Evolutionary conservation across 2,797 vertebrate species (phyloP).

Genomic region (Ptychadena robeensis): DNA sequence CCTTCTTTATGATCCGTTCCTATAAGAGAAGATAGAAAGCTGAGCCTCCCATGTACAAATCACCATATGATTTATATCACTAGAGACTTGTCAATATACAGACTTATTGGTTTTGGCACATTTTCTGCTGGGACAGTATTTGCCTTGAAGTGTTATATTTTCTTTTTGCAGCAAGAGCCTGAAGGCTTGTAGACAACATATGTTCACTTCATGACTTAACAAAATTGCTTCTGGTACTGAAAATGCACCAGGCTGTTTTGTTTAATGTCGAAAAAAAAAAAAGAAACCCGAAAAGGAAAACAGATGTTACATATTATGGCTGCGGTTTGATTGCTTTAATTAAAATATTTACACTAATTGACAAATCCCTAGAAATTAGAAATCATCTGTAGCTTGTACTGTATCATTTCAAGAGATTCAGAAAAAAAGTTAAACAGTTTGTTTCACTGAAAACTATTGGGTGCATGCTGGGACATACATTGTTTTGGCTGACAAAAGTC

Average conservation of each 20-base stretch:
- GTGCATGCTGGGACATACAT: conserved; percentile 28
- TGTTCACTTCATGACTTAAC: conserved; percentile 95
- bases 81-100: conserved; percentile 92
- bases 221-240: conserved; percentile 88
- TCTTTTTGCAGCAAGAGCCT: conserved; percentile 98
- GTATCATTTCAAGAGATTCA: conserved; percentile 3
- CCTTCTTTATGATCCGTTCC: neutral
- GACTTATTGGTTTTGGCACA: conserved; percentile 91
- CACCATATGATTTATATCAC: conserved; percentile 84
- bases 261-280: conserved; percentile 42
- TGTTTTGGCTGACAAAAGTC: neutral
- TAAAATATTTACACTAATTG: conserved; percentile 81
- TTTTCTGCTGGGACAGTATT: conserved; percentile 94
- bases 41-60: conserved; percentile 77
- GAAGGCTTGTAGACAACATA: conserved; percentile 95
- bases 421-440: conserved; percentile 19
- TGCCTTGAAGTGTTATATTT: conserved; percentile 97
- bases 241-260: conserved; percentile 77
- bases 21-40: conserved; percentile 61
- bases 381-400: conserved; percentile 29
- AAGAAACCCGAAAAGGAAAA: conserved; percentile 67
- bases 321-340: conserved; percentile 83
- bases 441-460: conserved; percentile 11
- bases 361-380: conserved; percentile 76
- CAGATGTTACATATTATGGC: conserved; percentile 93